Evolutionary conservation across 2,797 vertebrate genomes (phyloP).

Genomic region (Oreortyx pictus): DNA sequence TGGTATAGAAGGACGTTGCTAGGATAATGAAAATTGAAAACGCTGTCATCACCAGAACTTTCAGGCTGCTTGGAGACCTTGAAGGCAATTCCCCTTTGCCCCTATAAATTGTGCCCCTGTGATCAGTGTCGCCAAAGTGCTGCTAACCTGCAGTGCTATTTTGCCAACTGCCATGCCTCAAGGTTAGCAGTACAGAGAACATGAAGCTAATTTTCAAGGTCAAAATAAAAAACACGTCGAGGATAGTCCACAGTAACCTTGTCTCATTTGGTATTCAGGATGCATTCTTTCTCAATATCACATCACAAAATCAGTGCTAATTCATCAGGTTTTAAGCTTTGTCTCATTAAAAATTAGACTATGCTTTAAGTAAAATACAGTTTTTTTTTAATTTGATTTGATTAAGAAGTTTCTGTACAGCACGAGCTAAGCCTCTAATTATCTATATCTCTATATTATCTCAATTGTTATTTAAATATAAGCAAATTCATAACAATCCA

Average conservation of each 20-base stretch:
- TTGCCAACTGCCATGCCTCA: conserved; percentile 1
- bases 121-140: not conserved
- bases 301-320: conserved; percentile 49
- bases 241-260: conserved; percentile 2
- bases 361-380: conserved; percentile 43
- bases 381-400: not conserved
- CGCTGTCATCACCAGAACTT: conserved; percentile 18
- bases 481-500: not conserved
- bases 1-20: conserved; percentile 33
- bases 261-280: conserved; percentile 42
- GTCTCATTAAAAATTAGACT: conserved; percentile 39
- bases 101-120: not conserved
- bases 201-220: conserved; percentile 40
- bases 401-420: conserved; percentile 13
- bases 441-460: not conserved
- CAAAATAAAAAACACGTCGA: not conserved
- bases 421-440: conserved; percentile 35
- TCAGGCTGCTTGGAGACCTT: conserved; percentile 10
- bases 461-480: conserved; percentile 23
- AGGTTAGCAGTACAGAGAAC: conserved; percentile 11
- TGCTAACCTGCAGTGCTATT: not conserved
- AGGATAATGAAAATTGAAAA: conserved; percentile 9
- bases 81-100: not conserved
- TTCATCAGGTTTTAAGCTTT: conserved; percentile 57
- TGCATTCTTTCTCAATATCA: conserved; percentile 26